Conservation (phyloP, 2,888 invertebrate genomes). For the Pollenia angustigena region DNA sequence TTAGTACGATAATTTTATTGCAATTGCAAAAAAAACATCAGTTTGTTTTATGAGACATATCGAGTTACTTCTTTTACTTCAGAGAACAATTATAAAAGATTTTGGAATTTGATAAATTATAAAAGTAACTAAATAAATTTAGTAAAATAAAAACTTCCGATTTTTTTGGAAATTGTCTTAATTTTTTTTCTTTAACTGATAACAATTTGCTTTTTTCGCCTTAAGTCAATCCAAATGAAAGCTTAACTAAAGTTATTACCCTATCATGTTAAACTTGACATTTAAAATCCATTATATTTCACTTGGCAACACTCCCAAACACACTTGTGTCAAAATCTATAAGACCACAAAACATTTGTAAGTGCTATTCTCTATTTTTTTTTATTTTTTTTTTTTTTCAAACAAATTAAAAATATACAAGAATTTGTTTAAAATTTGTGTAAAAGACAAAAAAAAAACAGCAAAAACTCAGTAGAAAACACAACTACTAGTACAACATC, state of each 20-base stretch:
- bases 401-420: conserved; percentile 30
- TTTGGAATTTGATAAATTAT: neutral
- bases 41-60: conserved; percentile 61
- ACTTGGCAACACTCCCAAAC: conserved; percentile 42
- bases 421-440: conserved; percentile 44
- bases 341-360: conserved; percentile 36
- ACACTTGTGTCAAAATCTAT: conserved; percentile 18
- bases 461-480: neutral
- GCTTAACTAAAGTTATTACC: conserved; percentile 50
- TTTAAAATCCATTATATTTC: conserved; percentile 54
- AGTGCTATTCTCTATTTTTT: conserved; percentile 11
- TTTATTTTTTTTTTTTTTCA: neutral
- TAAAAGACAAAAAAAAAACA: neutral
- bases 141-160: neutral
- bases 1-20: neutral
- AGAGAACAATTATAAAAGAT: neutral
- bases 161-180: neutral
- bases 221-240: neutral
- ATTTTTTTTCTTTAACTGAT: neutral
- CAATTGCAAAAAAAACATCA: conserved; percentile 14
- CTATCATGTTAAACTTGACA: conserved; percentile 72
- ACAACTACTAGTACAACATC: conserved; percentile 15
- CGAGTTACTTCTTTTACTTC: conserved; percentile 38
- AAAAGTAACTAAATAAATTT: neutral
- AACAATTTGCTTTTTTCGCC: neutral